Conservation (phyloP, 2,113 vertebrate genomes). For the Stigmatopora argus region DNA sequence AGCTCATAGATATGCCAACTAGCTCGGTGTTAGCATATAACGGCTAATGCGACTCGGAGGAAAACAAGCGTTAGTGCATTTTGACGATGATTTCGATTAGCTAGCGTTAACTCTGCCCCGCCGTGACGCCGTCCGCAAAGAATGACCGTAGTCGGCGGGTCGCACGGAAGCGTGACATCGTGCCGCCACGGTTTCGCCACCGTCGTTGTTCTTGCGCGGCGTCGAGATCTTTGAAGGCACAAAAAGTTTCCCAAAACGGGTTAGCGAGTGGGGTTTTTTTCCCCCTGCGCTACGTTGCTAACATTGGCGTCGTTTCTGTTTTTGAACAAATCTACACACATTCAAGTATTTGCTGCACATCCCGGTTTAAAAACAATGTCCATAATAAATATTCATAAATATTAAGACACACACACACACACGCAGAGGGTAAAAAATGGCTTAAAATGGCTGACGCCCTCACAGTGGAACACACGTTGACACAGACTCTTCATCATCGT, state of each 20-base stretch:
- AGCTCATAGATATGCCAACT: no score
- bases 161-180: constrained; percentile 26
- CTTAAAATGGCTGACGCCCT: background rate
- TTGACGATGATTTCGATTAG: no score
- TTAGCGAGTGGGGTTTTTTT: constrained; percentile 18
- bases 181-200: background rate
- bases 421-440: background rate
- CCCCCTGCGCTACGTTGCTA: constrained; percentile 7
- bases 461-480: background rate
- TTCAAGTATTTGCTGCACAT: constrained; percentile 58
- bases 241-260: constrained; percentile 28
- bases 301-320: constrained; percentile 23
- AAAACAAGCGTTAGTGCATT: no score
- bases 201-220: background rate
- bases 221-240: background rate
- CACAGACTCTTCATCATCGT: background rate
- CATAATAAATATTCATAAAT: constrained; percentile 55
- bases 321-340: constrained; percentile 14
- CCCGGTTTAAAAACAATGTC: constrained; percentile 29
- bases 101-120: constrained; percentile 6
- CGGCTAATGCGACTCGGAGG: no score
- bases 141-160: constrained; percentile 48
- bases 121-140: constrained; percentile 24
- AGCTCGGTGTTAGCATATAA: no score
- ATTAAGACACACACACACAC: background rate